Percentiles rank a stretch among this genome's conserved stretches.
Evolutionary conservation across 23 tunicate species (phyloP).

Genomic region (Corella eumyota): DNA sequence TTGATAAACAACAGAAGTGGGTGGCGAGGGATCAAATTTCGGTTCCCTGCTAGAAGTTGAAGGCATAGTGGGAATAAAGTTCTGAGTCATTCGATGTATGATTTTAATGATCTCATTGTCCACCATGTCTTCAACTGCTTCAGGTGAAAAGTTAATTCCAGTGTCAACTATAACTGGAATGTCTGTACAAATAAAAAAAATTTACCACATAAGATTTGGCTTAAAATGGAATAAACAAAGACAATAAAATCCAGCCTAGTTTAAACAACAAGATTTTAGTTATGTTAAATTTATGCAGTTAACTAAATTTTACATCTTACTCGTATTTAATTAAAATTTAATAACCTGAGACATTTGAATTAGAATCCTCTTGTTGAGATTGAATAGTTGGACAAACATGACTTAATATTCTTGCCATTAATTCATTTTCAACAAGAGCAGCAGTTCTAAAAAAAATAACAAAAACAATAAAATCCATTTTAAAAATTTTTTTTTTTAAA

Average conservation of each 20-base stretch:
- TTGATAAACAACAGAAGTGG: background rate
- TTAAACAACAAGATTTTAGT: too few species aligned
- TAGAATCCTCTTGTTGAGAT: too few species aligned
- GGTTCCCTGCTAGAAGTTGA: too few species aligned
- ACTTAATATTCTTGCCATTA: slow-evolving; percentile 58
- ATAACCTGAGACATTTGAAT: too few species aligned
- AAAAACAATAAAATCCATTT: background rate
- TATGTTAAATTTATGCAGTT: too few species aligned
- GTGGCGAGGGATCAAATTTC: too few species aligned
- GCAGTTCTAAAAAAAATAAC: slow-evolving; percentile 9
- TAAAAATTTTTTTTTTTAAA: background rate
- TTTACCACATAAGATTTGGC: background rate
- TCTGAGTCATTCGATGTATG: background rate
- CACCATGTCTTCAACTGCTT: slow-evolving; percentile 15
- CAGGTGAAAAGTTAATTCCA: slow-evolving; percentile 15
- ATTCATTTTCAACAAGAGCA: slow-evolving; percentile 80
- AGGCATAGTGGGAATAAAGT: background rate
- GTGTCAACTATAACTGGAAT: slow-evolving; percentile 26
- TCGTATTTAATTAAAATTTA: too few species aligned
- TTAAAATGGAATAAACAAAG: too few species aligned
- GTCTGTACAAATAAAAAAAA: background rate
- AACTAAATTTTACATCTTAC: too few species aligned
- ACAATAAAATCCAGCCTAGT: too few species aligned
- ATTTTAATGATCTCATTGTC: slow-evolving; percentile 27
- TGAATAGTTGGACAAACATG: too few species aligned